Evolutionary conservation across 2,113 vertebrate genomes (phyloP).

Genomic region (Pteronura brasiliensis): DNA sequence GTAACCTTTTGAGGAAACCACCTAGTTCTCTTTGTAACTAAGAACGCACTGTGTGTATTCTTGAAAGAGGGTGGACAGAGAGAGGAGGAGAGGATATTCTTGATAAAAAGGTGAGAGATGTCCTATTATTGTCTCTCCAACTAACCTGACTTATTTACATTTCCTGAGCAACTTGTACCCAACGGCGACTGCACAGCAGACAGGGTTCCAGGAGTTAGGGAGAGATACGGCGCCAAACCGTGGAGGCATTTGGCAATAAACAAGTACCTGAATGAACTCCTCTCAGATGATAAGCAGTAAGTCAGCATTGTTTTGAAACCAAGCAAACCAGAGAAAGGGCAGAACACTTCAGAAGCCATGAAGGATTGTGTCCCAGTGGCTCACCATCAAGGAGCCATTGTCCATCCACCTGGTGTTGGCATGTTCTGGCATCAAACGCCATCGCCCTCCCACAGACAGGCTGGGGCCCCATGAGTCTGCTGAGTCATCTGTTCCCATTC

Average conservation of each 20-base stretch:
- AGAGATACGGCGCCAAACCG: too few relatives aligned
- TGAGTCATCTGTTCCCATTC: background rate
- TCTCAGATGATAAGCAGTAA: background rate
- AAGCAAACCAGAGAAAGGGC: background rate
- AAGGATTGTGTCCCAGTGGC: background rate
- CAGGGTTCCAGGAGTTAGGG: background rate
- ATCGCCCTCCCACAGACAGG: background rate
- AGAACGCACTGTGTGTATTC: background rate
- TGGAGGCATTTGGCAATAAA: background rate
- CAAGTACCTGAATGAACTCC: too few relatives aligned
- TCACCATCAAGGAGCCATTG: accelerated
- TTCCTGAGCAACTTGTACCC: background rate
- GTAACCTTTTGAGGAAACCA: background rate
- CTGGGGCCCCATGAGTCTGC: background rate
- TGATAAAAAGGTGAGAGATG: background rate
- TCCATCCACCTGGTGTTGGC: background rate
- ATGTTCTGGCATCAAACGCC: background rate
- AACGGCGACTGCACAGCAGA: background rate
- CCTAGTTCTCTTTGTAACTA: background rate
- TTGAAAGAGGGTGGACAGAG: background rate
- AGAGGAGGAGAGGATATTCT: background rate
- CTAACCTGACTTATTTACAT: background rate
- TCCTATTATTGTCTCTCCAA: background rate
- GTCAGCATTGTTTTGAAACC: background rate
- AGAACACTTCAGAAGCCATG: background rate